Evolutionary conservation across 2,113 vertebrate species (phyloP).

Genomic region (Campylomormyrus tamandua): DNA sequence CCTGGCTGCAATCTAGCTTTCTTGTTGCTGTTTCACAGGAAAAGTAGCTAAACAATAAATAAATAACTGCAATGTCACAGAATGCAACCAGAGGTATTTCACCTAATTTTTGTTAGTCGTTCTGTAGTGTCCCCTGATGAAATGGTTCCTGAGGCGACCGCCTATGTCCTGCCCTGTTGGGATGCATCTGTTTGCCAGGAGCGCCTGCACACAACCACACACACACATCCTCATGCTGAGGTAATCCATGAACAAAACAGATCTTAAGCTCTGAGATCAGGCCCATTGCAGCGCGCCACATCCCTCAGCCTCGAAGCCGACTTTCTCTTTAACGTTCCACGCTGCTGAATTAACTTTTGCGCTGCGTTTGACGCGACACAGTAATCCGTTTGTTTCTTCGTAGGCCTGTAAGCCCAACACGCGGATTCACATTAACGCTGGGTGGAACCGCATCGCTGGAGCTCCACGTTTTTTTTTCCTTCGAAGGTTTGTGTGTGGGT

Average conservation of each 20-base stretch:
- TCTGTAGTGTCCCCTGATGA: not conserved
- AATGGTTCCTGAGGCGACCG: not conserved
- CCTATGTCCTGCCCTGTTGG: not conserved
- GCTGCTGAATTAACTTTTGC: not conserved
- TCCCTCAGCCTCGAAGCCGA: not conserved
- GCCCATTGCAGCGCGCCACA: not conserved
- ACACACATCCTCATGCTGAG: not conserved
- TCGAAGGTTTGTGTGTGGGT: not conserved
- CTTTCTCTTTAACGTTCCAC: not conserved
- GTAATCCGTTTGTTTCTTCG: not conserved
- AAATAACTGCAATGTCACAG: not conserved
- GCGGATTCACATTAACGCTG: not conserved
- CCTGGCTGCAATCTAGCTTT: not conserved
- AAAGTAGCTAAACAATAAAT: not conserved
- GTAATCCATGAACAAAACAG: slow-evolving; percentile 1
- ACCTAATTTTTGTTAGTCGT: not conserved
- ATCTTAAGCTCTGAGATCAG: not conserved
- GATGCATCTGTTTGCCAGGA: not conserved
- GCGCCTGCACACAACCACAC: not conserved
- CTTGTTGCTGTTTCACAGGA: not conserved
- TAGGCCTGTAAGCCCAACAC: not conserved
- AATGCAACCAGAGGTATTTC: not conserved
- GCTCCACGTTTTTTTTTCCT: not conserved
- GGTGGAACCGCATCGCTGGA: not conserved
- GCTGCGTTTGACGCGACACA: not conserved